phyloP scores from a whole-genome alignment of 2,888 invertebrate species.

The Hirudinaria manillensis region DNA sequence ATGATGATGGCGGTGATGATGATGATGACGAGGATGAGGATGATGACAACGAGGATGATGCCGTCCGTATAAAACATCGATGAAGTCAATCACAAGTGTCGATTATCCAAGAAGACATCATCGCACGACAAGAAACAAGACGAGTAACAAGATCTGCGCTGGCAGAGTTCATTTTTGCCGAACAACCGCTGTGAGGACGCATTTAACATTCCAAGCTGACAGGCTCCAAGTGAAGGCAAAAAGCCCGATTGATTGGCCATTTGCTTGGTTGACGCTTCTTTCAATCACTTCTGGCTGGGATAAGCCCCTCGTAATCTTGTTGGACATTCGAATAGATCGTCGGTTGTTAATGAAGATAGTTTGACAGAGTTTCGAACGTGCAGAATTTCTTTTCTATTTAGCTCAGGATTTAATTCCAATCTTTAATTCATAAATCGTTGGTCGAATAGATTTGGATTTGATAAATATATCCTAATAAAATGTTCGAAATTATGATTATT shows the following conservation, averaged over 20 bases:
- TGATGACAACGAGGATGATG: slow-evolving; percentile 7
- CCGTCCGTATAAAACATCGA: background rate
- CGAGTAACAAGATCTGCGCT: background rate
- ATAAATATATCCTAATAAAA: background rate
- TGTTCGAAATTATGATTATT: too few species aligned
- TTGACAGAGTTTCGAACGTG: background rate
- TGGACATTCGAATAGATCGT: background rate
- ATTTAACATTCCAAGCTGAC: background rate
- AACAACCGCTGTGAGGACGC: slow-evolving; percentile 7
- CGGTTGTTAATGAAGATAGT: background rate
- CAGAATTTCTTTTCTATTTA: background rate
- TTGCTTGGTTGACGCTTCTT: background rate
- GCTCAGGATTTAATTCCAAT: background rate
- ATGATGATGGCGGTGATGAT: slow-evolving; percentile 6
- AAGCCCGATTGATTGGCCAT: background rate
- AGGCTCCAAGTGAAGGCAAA: background rate
- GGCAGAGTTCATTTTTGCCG: background rate
- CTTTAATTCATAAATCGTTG: background rate
- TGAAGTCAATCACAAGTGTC: background rate
- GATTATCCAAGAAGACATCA: background rate
- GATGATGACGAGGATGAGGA: too few species aligned
- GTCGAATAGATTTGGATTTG: background rate
- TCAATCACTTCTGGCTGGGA: too few species aligned
- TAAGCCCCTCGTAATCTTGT: background rate
- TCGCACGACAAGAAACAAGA: background rate